Evolutionary conservation across 1,140 invertebrate species (phyloP).

Genomic region (Tetragnatha versicolor): DNA sequence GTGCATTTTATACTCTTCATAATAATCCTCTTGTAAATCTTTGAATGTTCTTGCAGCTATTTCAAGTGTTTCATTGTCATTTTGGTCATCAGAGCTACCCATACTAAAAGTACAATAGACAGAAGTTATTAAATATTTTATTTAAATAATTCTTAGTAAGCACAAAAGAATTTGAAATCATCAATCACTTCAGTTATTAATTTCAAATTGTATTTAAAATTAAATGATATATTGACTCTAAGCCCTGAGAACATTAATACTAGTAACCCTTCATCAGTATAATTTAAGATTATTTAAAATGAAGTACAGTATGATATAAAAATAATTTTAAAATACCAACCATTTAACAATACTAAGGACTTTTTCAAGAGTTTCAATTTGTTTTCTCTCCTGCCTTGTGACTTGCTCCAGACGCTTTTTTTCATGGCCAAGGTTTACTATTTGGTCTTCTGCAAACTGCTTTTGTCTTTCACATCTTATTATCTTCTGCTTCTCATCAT

Average conservation of each 20-base stretch:
- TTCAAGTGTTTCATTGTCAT: constrained; percentile 72
- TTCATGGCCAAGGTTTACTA: constrained; percentile 81
- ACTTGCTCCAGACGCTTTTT: constrained; percentile 74
- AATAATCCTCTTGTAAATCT: constrained; percentile 72
- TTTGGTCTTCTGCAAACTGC: constrained; percentile 77
- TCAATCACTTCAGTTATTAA: too few relatives aligned
- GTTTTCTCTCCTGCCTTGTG: constrained; percentile 76
- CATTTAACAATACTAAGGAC: constrained; percentile 74
- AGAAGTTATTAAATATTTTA: too few relatives aligned
- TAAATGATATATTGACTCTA: neutral
- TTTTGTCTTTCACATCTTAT: constrained; percentile 84
- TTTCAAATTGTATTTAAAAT: neutral
- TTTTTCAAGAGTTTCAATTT: constrained; percentile 77
- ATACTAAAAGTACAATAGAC: constrained; percentile 60
- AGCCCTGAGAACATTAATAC: too few relatives aligned
- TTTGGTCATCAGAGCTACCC: constrained; percentile 26
- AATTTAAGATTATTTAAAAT: neutral
- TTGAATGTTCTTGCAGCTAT: constrained; percentile 78
- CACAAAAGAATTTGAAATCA: too few relatives aligned
- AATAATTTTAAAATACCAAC: constrained; percentile 58
- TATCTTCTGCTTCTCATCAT: constrained; percentile 94
- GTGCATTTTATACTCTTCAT: constrained; percentile 68
- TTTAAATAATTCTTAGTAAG: too few relatives aligned
- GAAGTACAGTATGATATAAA: too few relatives aligned
- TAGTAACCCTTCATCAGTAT: neutral